Conservation (phyloP, 2,888 invertebrate species). For the Mantis religiosa region DNA sequence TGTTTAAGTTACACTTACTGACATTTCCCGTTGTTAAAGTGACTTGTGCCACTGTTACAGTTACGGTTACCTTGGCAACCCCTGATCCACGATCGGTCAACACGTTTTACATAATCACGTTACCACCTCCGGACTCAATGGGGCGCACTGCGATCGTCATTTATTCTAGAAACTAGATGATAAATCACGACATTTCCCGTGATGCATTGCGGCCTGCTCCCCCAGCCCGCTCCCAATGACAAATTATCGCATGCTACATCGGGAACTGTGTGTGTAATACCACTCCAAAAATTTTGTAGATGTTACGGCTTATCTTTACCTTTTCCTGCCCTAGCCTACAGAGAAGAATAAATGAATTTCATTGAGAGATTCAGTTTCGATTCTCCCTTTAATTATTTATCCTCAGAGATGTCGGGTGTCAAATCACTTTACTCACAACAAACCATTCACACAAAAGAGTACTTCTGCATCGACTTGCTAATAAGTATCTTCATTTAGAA, state of each 20-base stretch:
- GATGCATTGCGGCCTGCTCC: slow-evolving; percentile 1
- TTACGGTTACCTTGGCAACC: background rate
- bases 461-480: too few relatives aligned
- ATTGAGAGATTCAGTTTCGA: too few relatives aligned
- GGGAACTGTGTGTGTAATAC: background rate
- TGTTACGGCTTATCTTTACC: background rate
- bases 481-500: too few relatives aligned
- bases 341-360: too few relatives aligned
- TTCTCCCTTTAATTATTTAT: too few relatives aligned
- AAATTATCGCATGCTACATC: background rate
- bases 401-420: too few relatives aligned
- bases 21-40: too few relatives aligned
- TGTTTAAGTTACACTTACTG: too few relatives aligned
- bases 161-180: slow-evolving; percentile 19
- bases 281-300: background rate
- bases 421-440: too few relatives aligned
- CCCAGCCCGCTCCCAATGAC: background rate
- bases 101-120: slow-evolving; percentile 17
- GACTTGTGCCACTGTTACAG: background rate
- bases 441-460: too few relatives aligned
- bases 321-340: background rate
- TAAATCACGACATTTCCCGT: slow-evolving; percentile 4
- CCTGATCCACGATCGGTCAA: slow-evolving; percentile 14
- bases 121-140: slow-evolving; percentile 10
- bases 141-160: slow-evolving; percentile 15